Evolutionary conservation across 2,888 invertebrate genomes (phyloP), one percentile per base, ranked within the genome.

Genomic region (Temnothorax unifasciatus): DNA sequence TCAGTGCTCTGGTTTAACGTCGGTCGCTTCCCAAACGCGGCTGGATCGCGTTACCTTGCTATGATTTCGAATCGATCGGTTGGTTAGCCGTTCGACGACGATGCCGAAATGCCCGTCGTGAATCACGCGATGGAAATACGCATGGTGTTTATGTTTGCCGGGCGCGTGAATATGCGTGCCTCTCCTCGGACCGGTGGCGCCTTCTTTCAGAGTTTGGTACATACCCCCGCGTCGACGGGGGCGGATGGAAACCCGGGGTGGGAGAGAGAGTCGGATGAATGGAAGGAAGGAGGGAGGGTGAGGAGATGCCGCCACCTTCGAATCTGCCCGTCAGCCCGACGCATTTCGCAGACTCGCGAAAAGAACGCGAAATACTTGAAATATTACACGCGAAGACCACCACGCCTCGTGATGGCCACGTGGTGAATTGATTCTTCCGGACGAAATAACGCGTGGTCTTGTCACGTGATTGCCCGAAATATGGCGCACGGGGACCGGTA

Each of bases 131-230:
- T 11, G 64, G 84, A 61, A 79, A 64, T 59, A 61, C 82, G 88
- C 84, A 84, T 88, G 90, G 90, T 91, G 90, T 91, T 91, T 91
- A 90, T 88, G 87, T 91, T 90, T 85, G 86, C 86, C 91, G 90
- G 87, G 83, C 90, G 91, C 89, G 90, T 91, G 90, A 87, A 91
- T 90, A 89, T 89, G 89, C 90, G 91, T 90, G 83, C 81, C 68
- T 84, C 86, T 88, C 86, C 90, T 90, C 90, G 87, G 81, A 90
- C 91, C 90, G 85, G 91, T 91, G 91, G 90, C 90, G 90, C 90
- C 90, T 91, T 90, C 90, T 91, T 90, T 90, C 91, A 87, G 68
- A 86, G 83, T 85, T 84, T 66, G 50, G 25, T 88, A 86, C 29
- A 29, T 74, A 85, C 86, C 63, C 84, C 77, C 83, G 44, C 69